Conservation (phyloP, 2,888 invertebrate genomes). For the Strigamia transsilvanica region DNA sequence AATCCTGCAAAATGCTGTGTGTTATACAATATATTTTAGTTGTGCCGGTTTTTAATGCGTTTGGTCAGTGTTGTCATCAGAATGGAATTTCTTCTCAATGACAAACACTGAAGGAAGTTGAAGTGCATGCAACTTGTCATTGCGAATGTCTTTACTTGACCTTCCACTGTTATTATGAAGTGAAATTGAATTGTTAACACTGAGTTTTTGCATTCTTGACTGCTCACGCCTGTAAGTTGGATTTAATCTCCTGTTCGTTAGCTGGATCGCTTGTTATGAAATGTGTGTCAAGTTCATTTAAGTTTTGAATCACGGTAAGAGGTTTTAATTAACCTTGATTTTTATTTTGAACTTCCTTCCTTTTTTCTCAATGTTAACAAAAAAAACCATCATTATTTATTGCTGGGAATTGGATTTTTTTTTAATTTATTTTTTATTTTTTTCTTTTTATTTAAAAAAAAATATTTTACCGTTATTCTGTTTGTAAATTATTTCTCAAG, state of each 20-base stretch:
- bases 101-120: background rate
- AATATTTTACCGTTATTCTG: no score
- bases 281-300: conserved; percentile 9
- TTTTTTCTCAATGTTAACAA: background rate
- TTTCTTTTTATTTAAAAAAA: no score
- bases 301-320: background rate
- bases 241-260: conserved; percentile 9
- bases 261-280: conserved; percentile 20
- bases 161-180: background rate
- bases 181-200: conserved; percentile 9
- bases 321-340: background rate
- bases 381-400: background rate
- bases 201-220: background rate
- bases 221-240: background rate
- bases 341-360: background rate
- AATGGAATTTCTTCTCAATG: background rate
- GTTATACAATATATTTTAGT: no score
- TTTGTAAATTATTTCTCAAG: no score
- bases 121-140: background rate
- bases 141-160: background rate
- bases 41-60: no score
- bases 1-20: no score
- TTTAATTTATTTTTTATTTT: no score
- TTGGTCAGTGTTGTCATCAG: no score
- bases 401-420: no score